Base-by-base conservation (phyloP, 2,113 vertebrate genomes). In the Alligator sinensis region DNA sequence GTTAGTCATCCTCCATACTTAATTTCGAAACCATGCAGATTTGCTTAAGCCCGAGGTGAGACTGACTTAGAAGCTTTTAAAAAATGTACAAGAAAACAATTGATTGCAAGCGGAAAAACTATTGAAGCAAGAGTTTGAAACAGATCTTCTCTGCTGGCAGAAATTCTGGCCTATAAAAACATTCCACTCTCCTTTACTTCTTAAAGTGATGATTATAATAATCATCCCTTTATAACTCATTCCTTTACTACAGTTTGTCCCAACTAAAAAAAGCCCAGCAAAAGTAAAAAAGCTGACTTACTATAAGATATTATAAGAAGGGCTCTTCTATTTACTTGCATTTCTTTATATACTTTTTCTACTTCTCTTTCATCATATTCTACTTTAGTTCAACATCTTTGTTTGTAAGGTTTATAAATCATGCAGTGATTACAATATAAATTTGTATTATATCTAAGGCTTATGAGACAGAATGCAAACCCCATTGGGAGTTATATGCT, bases 391-490 rank as follows among this genome's bases (percentile, higher is more conserved):
- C 34, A 74, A 11, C 8, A 13, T 25, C 63, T 88, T 86, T 90
- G 75, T 2, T 81, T 88, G 84, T 68, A 28, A 2, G 54, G 13
- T 57, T 88, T 10, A 76, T 3, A 15, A 89, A 14, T 82, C 18
- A 27, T 66, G 54, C 4, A 58, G 17, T 7, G 58, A 74, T 84
- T 80, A 74, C 61, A n/a, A 58, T 0, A 24, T 6, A 25, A 34
- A 60, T n/a, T 80, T 78, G 83, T 88, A 91, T 84, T 38, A 87
- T 89, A n/a, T 3, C 68, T n/a, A 19, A 38, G 1, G 6, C 77
- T 94, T 91, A 86, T 27, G 28, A 93, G n/a, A 27, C 28, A 88
- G 91, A 91, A 81, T 28, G 9, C 5, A 85, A 91, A 54, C 28
- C 47, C 21, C 57, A 3, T 13, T 63, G 75, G 61, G 19, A 86